These are phyloP conservation scores for Gymnodraco acuticeps DNA, from an alignment of 2,797 vertebrate genomes.

Conservation along the genomic window DNA sequence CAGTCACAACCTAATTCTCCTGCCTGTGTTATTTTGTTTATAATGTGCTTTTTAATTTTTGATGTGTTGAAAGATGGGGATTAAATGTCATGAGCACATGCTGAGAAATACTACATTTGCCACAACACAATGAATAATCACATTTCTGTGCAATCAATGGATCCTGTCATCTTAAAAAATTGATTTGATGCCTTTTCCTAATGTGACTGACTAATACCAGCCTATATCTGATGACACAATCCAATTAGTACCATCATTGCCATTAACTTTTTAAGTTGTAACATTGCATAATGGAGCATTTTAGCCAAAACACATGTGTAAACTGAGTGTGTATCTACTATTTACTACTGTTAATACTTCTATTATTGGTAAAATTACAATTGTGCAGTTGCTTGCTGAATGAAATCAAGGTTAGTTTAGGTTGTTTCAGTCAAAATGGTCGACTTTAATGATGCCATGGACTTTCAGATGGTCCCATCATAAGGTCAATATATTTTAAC, in stretches of 20 bases:
- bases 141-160: conserved; percentile 17
- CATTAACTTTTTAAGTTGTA: not conserved
- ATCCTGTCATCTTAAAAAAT: conserved; percentile 8
- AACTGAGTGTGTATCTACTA: not conserved
- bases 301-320: not conserved
- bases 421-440: too few species aligned
- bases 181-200: conserved; percentile 13
- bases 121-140: conserved; percentile 11
- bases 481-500: too few species aligned
- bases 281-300: not conserved
- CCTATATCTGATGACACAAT: conserved; percentile 3
- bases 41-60: conserved; percentile 38
- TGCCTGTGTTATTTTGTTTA: conserved; percentile 48
- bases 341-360: not conserved
- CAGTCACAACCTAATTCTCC: conserved; percentile 54
- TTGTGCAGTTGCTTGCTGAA: too few species aligned
- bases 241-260: not conserved
- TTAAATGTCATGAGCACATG: conserved; percentile 22
- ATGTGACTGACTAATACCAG: conserved; percentile 1
- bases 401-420: too few species aligned
- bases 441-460: too few species aligned
- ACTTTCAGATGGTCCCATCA: too few species aligned
- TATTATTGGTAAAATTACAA: too few species aligned
- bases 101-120: conserved; percentile 1
- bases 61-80: conserved; percentile 11